Base-by-base conservation (phyloP, 2,113 vertebrate species). In the Leptodactylus fuscus region DNA sequence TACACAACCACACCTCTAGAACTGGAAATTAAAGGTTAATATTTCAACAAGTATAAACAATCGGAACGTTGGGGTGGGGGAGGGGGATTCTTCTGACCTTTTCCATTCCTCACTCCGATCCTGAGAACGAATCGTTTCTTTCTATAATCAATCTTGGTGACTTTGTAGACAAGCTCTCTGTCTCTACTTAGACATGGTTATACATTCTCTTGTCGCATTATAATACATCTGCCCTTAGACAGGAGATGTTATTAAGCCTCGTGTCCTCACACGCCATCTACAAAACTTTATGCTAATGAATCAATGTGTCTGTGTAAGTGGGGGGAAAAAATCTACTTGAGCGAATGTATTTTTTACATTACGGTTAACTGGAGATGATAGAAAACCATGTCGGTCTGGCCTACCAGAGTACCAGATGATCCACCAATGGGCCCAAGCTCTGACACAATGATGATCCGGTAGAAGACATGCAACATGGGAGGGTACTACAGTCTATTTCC, bases 41-140 rank as follows among this genome's bases (percentile, higher is more conserved):
- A 69, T 81, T 83, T 83, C 90, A 81, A 86, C 32, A 69, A 86
- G 55, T 0, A 58, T 81, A 87, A 87, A 48, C 41, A 85, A 88
- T 75, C 71, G 77, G 1, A 51, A 77, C 27, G n/a, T 6, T 34
- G 29, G 86, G 0, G 13, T n/a, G 58, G 58, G 4, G 46, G 27
- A 15, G 32, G 16, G 32, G 90, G 81, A 77, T 87, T 88, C 87
- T 24, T 49, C 71, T 80, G 87, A 93, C 91, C 89, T 93, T 93
- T 90, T 81, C 86, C 62, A 15, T 70, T 83, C 49, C 20, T 20
- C 0, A 78, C 71, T 90, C 88, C 90, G 71, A 89, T 87, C 87
- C 84, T 34, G 18, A 87, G 87, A 87, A 89, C 87, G 75, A 92
- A 92, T 86, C 80, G 88, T 85, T 92, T 91, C 81, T 83, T 77